Conservation (phyloP, 2,113 vertebrate genomes). For the Tragulus kanchil region DNA sequence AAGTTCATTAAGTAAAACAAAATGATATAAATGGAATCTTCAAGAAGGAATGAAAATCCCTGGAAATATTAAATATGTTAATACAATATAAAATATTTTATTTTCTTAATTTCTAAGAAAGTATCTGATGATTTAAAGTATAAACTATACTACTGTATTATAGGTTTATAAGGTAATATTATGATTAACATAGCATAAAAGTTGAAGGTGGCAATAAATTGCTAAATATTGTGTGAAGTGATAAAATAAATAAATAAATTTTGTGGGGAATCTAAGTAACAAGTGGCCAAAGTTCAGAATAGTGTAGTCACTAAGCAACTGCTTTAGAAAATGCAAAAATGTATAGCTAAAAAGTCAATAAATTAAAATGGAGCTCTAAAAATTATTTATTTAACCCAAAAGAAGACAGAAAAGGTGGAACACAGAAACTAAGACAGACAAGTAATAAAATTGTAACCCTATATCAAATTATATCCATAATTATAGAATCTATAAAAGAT, state of each 20-base stretch:
- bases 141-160: not conserved
- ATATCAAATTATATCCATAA: not conserved
- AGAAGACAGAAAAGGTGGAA: not conserved
- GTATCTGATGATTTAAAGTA: not conserved
- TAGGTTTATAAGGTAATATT: not conserved
- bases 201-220: not conserved
- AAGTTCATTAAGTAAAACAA: not conserved
- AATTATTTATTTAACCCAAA: slow-evolving; percentile 22
- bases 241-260: not conserved
- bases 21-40: not conserved
- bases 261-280: not conserved
- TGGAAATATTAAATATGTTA: not conserved
- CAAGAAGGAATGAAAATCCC: not conserved
- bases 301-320: not conserved
- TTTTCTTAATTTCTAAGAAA: slow-evolving; percentile 9
- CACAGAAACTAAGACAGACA: not conserved
- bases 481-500: not conserved
- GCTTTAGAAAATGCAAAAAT: not conserved
- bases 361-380: slow-evolving; percentile 13
- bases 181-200: not conserved
- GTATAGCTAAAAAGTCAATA: not conserved
- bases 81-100: not conserved
- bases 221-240: slow-evolving; percentile 24
- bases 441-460: not conserved
- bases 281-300: not conserved